Evolutionary conservation across 1,140 invertebrate genomes (phyloP).

Genomic region (Tribolium madens): DNA sequence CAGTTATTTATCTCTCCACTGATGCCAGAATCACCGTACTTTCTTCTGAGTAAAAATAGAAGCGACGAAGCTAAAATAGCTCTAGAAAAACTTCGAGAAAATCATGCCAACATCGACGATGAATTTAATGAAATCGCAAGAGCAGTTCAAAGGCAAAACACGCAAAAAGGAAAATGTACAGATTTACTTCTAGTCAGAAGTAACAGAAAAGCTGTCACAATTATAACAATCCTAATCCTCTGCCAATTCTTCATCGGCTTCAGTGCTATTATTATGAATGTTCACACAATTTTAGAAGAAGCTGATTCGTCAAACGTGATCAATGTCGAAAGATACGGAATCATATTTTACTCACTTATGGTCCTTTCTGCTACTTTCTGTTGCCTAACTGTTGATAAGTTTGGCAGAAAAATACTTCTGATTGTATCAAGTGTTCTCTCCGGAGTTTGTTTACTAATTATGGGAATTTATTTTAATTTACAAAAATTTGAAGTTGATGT

Average conservation of each 20-base stretch:
- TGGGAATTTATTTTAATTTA: constrained; percentile 61
- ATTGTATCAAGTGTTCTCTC: constrained; percentile 54
- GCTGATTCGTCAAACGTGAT: constrained; percentile 43
- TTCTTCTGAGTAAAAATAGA: constrained; percentile 53
- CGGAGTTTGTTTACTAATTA: constrained; percentile 51
- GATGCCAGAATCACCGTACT: constrained; percentile 48
- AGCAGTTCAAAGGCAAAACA: constrained; percentile 55
- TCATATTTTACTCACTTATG: constrained; percentile 59
- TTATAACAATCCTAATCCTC: constrained; percentile 67
- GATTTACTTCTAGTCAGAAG: constrained; percentile 56
- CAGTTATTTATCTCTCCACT: constrained; percentile 13
- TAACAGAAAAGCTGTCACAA: constrained; percentile 53
- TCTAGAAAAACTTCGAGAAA: constrained; percentile 58
- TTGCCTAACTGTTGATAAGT: constrained; percentile 57
- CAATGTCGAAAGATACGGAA: constrained; percentile 54
- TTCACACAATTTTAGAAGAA: constrained; percentile 52
- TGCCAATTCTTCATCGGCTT: constrained; percentile 68
- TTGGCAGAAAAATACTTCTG: constrained; percentile 58
- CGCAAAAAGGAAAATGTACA: constrained; percentile 49
- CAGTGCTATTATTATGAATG: constrained; percentile 58
- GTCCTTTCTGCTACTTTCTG: constrained; percentile 50
- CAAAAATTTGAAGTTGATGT: constrained; percentile 49
- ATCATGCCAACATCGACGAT: constrained; percentile 66
- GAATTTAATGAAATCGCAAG: constrained; percentile 64
- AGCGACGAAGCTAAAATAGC: constrained; percentile 67